Conservation (phyloP, 2,113 vertebrate species). For the Taurulus bubalis region DNA sequence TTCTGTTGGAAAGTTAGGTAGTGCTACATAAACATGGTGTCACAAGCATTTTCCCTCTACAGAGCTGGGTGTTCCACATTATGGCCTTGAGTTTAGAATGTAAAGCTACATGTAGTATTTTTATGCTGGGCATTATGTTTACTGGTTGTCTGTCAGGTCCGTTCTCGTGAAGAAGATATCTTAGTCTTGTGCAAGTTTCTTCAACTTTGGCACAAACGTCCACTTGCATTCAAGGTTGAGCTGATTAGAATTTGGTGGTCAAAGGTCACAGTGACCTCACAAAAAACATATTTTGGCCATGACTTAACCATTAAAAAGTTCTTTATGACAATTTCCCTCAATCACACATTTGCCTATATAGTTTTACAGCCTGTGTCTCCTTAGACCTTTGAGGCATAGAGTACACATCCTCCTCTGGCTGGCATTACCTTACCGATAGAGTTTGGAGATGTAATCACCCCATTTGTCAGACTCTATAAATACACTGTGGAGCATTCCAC, state of each 20-base stretch:
- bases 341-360: not conserved
- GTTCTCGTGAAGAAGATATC: not conserved
- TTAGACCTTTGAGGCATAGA: not conserved
- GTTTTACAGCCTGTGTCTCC: conserved; percentile 8
- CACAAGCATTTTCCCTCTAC: not conserved
- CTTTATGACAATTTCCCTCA: not conserved
- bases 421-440: conserved; percentile 43
- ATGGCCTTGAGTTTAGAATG: not conserved
- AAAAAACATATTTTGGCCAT: not conserved
- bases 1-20: not conserved
- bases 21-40: conserved; percentile 23
- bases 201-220: not conserved
- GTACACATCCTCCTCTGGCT: conserved; percentile 7
- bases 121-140: not conserved
- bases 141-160: not conserved
- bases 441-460: conserved; percentile 52
- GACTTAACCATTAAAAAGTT: not conserved
- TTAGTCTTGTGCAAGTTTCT: not conserved
- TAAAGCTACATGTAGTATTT: not conserved
- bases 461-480: conserved; percentile 53
- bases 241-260: not conserved
- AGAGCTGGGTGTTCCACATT: not conserved
- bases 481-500: conserved; percentile 31
- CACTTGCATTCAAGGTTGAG: not conserved
- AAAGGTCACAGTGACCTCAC: not conserved